phyloP scores from a whole-genome alignment of 1,140 invertebrate species.

The Glomeris maerens region DNA sequence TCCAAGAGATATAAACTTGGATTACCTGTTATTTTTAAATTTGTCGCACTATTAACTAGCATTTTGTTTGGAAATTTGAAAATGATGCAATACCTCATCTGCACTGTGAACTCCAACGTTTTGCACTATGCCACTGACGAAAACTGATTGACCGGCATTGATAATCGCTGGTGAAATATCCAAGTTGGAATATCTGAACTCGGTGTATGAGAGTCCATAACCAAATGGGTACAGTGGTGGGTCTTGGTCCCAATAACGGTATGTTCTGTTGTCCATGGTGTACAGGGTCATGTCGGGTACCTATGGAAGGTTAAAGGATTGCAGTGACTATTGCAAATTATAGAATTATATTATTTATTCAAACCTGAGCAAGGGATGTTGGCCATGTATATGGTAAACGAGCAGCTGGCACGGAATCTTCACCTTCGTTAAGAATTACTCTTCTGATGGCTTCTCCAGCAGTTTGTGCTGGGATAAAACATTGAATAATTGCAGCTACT shows the following conservation, averaged over 20 bases:
- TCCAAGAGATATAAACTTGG: constrained; percentile 26
- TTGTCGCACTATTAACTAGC: constrained; percentile 1
- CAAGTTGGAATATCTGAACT: constrained; percentile 23
- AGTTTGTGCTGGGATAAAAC: constrained; percentile 27
- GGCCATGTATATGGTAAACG: constrained; percentile 26
- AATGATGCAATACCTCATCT: constrained; percentile 22
- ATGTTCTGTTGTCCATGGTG: constrained; percentile 27
- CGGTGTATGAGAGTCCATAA: constrained; percentile 28
- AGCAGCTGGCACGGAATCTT: constrained; percentile 22
- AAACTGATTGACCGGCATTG: constrained; percentile 15
- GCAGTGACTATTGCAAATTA: too few species aligned
- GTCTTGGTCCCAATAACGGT: constrained; percentile 24
- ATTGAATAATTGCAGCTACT: constrained; percentile 24
- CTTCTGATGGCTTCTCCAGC: constrained; percentile 24
- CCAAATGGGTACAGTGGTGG: constrained; percentile 27
- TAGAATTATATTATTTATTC: constrained; percentile 2
- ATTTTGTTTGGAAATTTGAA: constrained; percentile 8
- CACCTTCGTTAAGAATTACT: constrained; percentile 19
- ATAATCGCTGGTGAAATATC: constrained; percentile 13
- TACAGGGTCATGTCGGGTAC: constrained; percentile 28
- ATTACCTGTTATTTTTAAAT: constrained; percentile 20
- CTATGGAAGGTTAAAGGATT: constrained; percentile 14
- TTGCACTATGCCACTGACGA: constrained; percentile 17
- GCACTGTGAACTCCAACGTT: constrained; percentile 21
- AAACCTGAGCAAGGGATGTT: constrained; percentile 15